Conservation (phyloP, 1,140 invertebrate genomes). For the Cherax quadricarinatus region DNA sequence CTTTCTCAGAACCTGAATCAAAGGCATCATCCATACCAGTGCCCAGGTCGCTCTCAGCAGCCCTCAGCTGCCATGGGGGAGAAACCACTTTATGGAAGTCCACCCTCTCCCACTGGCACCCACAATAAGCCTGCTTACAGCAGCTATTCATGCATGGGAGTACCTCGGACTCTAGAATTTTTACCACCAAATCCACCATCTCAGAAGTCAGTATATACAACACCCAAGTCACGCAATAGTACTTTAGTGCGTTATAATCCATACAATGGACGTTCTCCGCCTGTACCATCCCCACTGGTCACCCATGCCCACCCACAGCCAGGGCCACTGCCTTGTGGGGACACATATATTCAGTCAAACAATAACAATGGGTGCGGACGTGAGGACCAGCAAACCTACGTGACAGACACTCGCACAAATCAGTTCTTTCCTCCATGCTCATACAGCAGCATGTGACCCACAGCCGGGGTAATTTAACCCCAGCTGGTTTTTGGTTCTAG, state of each 20-base stretch:
- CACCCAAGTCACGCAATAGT: constrained; percentile 43
- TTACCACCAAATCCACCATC: constrained; percentile 43
- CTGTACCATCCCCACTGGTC: constrained; percentile 54
- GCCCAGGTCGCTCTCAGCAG: constrained; percentile 38
- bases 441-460: constrained; percentile 63
- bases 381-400: constrained; percentile 58
- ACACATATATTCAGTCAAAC: constrained; percentile 32
- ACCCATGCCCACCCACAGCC: constrained; percentile 65
- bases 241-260: constrained; percentile 46
- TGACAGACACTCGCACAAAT: constrained; percentile 50
- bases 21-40: constrained; percentile 60
- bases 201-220: constrained; percentile 48
- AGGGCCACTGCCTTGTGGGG: constrained; percentile 10
- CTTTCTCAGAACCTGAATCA: constrained; percentile 33
- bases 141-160: constrained; percentile 36
- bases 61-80: constrained; percentile 23
- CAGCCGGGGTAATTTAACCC: constrained; percentile 14
- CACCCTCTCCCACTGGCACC: constrained; percentile 23
- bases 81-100: constrained; percentile 32
- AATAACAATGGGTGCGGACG: constrained; percentile 55
- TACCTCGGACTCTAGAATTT: constrained; percentile 49
- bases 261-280: constrained; percentile 52
- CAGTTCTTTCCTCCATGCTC: constrained; percentile 66
- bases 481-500: neutral
- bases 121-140: constrained; percentile 38